These are phyloP conservation scores for Centropus bengalensis DNA, from an alignment of 2,113 vertebrate species.

Conservation along the genomic window DNA sequence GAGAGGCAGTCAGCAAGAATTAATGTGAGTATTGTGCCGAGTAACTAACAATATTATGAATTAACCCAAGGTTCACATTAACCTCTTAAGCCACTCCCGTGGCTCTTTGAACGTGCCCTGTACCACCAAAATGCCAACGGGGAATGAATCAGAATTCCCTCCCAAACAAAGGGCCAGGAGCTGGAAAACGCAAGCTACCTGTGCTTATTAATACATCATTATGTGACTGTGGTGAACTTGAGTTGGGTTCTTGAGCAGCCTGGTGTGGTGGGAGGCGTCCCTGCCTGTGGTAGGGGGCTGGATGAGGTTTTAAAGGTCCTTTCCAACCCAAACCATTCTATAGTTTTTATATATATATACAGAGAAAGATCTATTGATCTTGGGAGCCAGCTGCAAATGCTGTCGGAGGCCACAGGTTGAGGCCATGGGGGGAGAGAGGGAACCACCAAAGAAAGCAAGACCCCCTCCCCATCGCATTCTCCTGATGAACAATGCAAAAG, in stretches of 20 bases:
- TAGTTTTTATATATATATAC: too few species aligned
- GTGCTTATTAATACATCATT: neutral
- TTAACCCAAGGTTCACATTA: slow-evolving; percentile 12
- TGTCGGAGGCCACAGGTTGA: neutral
- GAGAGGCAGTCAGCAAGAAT: slow-evolving; percentile 13
- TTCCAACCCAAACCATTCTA: too few species aligned
- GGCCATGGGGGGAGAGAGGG: neutral
- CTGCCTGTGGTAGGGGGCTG: too few species aligned
- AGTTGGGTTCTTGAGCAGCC: too few species aligned
- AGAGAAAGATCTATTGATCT: neutral
- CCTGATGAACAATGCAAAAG: neutral
- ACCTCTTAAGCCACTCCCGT: slow-evolving; percentile 8
- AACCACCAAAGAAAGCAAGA: neutral
- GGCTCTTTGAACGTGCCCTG: neutral
- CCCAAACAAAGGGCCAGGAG: neutral
- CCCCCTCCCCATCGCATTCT: rapidly evolving
- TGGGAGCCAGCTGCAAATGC: neutral
- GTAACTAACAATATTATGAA: slow-evolving; percentile 18
- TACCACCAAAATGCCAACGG: neutral
- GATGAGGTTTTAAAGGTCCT: too few species aligned
- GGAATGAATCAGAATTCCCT: neutral
- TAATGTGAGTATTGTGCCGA: slow-evolving; percentile 3
- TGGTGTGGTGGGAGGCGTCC: too few species aligned
- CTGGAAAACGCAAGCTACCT: slow-evolving; percentile 5
- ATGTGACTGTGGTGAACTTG: neutral